Evolutionary conservation across 2,113 vertebrate species (phyloP), one percentile per base, ranked within the genome.

Genomic region (Alaudala cheleensis): DNA sequence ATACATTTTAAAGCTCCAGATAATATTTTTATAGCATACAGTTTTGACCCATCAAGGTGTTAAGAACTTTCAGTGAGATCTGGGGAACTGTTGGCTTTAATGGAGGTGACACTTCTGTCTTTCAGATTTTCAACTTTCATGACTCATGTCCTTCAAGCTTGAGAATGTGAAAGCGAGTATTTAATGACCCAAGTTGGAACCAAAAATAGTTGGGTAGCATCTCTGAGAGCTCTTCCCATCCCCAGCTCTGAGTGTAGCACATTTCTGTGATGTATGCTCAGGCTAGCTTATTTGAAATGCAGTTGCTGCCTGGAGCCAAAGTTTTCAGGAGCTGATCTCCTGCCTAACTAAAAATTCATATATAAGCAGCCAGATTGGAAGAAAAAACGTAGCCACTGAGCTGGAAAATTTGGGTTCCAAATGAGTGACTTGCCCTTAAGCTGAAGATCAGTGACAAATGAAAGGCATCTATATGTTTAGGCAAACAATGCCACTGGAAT

Each of bases 281-380:
- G 44, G n/a, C 45, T 61, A 34, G 40, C 37, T 61, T 65, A 72
- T 95, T 84, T 87, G 78, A 93, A 94, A 91, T 82, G 57, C 62
- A 77, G 37, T 54, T 86, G 69, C 73, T 90, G 81, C 84, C 89
- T 90, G 45, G 6, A 91, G 84, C 61, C 88, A 90, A 76, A 86
- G 24, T 87, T 94, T 95, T 83, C 78, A 73, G 62, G 62, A 77
- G 61, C 62, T 91, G 50, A 39, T 76, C 74, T 89, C 84, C 73
- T 49, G 54, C 70, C 58, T 80, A 82, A 65, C 67, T 79, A 54
- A 84, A 89, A 85, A 69, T 81, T 87, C 39, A 76, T 71, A 70
- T n/a, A 80, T 10, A 57, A 86, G 78, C 82, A 90, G 79, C 74
- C 71, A 92, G 72, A 90, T 86, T 58, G 67, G 80, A 96, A 90